Evolutionary conservation across 2,113 vertebrate species (phyloP), one percentile per base, ranked within the genome.

Genomic region (Cinclus mexicanus): DNA sequence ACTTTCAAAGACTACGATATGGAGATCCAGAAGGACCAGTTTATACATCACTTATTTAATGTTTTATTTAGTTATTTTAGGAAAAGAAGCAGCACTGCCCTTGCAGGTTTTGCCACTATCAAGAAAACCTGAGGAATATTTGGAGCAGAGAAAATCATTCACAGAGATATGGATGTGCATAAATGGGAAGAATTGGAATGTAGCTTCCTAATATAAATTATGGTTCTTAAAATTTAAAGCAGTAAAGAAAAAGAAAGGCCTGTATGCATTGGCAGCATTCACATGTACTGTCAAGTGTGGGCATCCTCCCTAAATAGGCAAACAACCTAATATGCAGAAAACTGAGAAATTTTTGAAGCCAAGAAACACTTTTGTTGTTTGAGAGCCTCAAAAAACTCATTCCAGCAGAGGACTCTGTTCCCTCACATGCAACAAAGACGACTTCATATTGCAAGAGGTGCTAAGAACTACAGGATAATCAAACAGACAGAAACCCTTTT

Each of bases 401-500:
- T 88, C 55, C 83, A 60, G 69, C 3, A 2, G 16, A 70, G 3
- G 1, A 57, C 22, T 92, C 68, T 29, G 47, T 60, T 80, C 77
- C 60, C 46, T 47, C n/a, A 37, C 55, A 81, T 7, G 16, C 64
- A 89, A 69, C 70, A 83, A 77, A 77, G 64, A 92, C 81, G 35
- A 94, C 83, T 92, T 90, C 86, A 39, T 63, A 47, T 41, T 78
- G 50, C 85, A 89, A 90, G 71, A 88, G 63, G 63, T 69, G n/a
- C 55, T 86, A 78, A 82, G 17, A 85, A 55, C 69, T 22, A 50
- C 50, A 63, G 55, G 20, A 74, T 35, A 91, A 82, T 44, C 49
- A 90, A 50, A 64, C 31, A 74, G 59, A 76, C 0, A 14, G n/a
- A 91, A 26, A 60, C 19, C 14, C 50, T 83, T 91, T 76, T 25